phyloP scores from a whole-genome alignment of 2,797 vertebrate species.

The Spatula versicolor region DNA sequence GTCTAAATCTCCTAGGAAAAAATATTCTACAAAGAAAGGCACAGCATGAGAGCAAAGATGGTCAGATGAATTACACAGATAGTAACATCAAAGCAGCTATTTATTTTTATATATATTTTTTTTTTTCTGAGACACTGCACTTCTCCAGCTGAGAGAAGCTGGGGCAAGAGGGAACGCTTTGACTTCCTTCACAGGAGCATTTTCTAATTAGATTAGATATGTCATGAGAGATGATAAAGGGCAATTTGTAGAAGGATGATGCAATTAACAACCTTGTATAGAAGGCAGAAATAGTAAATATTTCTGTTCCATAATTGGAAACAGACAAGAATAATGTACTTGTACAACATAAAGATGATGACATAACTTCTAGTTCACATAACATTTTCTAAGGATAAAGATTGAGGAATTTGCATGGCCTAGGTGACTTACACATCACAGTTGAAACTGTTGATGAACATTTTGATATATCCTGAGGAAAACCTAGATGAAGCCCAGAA shows the following conservation, averaged over 20 bases:
- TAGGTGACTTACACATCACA: neutral
- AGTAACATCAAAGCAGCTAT: neutral
- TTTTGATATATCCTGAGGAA: neutral
- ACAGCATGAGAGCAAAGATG: neutral
- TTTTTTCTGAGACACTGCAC: neutral
- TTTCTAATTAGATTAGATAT: neutral
- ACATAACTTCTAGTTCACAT: neutral
- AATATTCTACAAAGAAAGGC: neutral
- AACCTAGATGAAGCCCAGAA: neutral
- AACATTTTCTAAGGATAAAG: neutral
- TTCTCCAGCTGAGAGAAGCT: neutral
- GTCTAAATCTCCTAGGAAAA: neutral
- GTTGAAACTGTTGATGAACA: neutral
- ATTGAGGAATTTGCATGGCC: neutral
- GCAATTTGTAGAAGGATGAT: neutral
- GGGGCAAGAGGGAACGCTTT: neutral
- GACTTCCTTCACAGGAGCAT: neutral
- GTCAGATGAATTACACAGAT: neutral
- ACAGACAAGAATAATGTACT: neutral
- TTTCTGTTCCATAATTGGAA: slow-evolving; percentile 1
- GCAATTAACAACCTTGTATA: neutral
- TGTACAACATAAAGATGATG: neutral
- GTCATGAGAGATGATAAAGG: neutral
- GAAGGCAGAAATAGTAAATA: slow-evolving; percentile 23
- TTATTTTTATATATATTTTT: too few species aligned